A percentile compares a stretch with the other conserved stretches of the same genome.
Conservation (phyloP, 2,888 invertebrate species). For the Hemithea aestivaria region DNA sequence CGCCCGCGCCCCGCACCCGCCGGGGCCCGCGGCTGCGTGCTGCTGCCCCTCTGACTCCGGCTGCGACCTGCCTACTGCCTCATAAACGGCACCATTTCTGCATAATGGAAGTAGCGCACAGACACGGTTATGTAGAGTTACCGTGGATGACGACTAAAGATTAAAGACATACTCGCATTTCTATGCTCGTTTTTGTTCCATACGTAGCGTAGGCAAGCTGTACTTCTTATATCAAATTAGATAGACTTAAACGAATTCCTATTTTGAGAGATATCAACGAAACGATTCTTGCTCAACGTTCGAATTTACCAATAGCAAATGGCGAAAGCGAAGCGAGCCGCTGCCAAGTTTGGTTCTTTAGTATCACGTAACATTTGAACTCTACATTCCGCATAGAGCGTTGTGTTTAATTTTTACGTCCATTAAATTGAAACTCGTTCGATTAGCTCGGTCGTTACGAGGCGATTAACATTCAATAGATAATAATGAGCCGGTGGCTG, state of each 20-base stretch:
- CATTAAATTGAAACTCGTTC: constrained; percentile 10
- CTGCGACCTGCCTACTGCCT: constrained; percentile 22
- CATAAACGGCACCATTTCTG: constrained; percentile 27
- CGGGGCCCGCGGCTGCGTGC: constrained; percentile 40
- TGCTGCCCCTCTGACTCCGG: constrained; percentile 24
- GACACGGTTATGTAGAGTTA: constrained; percentile 23
- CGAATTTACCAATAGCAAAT: constrained; percentile 10
- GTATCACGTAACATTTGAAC: constrained; percentile 17
- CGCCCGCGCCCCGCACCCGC: constrained; percentile 30
- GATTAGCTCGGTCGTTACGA: constrained; percentile 7
- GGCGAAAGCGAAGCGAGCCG: constrained; percentile 13
- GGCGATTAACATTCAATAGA: constrained; percentile 19
- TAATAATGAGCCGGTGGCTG: constrained; percentile 29
- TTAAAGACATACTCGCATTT: constrained; percentile 22
- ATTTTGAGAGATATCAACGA: constrained; percentile 1
- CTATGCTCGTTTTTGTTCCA: too few species aligned
- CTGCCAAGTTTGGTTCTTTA: constrained; percentile 10
- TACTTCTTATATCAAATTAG: too few species aligned
- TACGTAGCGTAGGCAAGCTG: too few species aligned
- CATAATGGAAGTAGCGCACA: constrained; percentile 26
- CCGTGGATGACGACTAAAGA: constrained; percentile 21
- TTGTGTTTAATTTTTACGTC: constrained; percentile 7
- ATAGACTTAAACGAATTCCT: too few species aligned
- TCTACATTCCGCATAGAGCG: constrained; percentile 6
- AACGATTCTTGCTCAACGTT: constrained; percentile 9